Base-by-base conservation (phyloP, 2,888 invertebrate genomes). In the Globia sparganii region DNA sequence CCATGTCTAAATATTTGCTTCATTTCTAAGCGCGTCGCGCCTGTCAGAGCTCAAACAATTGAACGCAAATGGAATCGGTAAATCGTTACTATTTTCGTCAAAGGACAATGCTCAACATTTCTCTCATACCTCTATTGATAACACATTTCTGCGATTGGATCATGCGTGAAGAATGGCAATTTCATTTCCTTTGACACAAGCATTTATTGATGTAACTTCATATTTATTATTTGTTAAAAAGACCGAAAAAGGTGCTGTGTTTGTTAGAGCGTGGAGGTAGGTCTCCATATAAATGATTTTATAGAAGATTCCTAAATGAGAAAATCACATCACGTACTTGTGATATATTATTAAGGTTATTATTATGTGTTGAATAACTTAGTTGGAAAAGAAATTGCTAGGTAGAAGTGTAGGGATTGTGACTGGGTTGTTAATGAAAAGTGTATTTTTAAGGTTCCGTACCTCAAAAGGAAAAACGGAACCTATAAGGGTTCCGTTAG, bases 1-100 rank as follows among this genome's bases (percentile, higher is more conserved):
- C 61, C 59, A 4, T 62, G 66, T 72, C 71, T 75, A 83, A 87
- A 83, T 77, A 86, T 86, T 87, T 80, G 43, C 65, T 64, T 40
- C 34, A 4, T 72, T 77, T 71, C 58, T 67, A 53, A 69, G 40
- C 65, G n/a, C 13, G 31, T 74, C 61, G 31, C 46, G 25, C 15
- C 25, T 70, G 68, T 66, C n/a, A 34, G 34, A 37, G 49, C 62
- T n/a, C 37, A 71, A 75, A 80, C 53, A 83, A 78, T 72, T 62
- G 15, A 64, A 61, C 18, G 62, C 18, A 53, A 70, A 64, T 46
- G 21, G 67, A 70, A 78, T 75, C n/a, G 37, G 61, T 46, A 37
- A 46, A 56, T 65, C 28, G 28, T 13, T 68, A 67, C 73, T 69
- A 78, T 76, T 78, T 66, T 56, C 28, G 43, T 37, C 68, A 82